phyloP scores from a whole-genome alignment of 2,888 invertebrate species.

The Eristalinus sepulchralis region DNA sequence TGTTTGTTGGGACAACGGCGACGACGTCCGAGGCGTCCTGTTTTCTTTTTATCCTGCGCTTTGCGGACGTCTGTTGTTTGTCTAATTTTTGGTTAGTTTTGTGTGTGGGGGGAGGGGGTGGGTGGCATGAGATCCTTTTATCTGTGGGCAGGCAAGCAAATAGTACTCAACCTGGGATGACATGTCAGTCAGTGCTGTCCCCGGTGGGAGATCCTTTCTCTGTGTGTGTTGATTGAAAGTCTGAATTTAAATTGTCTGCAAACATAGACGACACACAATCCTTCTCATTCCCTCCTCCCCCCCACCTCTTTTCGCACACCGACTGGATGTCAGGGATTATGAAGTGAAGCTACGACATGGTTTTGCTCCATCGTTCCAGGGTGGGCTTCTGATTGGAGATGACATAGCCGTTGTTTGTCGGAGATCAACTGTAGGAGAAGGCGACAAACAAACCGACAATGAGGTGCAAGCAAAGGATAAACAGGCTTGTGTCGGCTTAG shows the following conservation, averaged over 20 bases:
- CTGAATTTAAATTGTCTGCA: conserved; percentile 44
- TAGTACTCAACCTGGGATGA: conserved; percentile 9
- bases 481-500: background rate
- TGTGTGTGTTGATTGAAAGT: background rate
- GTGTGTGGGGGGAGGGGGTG: background rate
- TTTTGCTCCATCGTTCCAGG: background rate
- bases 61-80: conserved; percentile 33
- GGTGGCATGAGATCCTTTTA: background rate
- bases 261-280: conserved; percentile 22
- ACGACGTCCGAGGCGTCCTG: background rate
- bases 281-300: background rate
- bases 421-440: background rate
- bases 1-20: background rate
- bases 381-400: background rate
- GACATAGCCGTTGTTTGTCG: background rate
- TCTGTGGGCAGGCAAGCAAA: conserved; percentile 19
- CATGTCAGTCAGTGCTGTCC: background rate
- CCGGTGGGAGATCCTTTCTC: background rate
- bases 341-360: background rate
- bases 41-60: background rate
- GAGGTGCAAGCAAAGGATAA: background rate
- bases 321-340: conserved; percentile 9
- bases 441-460: background rate
- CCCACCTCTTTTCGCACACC: background rate
- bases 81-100: conserved; percentile 35